These are phyloP conservation scores for Andrena marginata DNA, from an alignment of 2,888 invertebrate species.

Conservation along the genomic window DNA sequence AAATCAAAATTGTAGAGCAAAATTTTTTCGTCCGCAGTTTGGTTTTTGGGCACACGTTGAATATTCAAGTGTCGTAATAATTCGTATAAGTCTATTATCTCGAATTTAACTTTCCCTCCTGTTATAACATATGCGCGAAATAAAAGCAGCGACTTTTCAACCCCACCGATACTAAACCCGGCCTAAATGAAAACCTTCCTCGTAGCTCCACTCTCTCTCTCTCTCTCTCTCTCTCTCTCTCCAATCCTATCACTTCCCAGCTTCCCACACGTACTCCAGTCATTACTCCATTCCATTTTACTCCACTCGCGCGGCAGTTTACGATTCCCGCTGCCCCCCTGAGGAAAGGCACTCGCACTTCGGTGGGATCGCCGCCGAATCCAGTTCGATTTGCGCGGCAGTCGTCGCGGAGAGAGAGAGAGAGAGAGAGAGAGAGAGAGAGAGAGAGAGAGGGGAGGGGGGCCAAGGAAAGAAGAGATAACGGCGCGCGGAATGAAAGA, in stretches of 20 bases:
- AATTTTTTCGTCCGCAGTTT: no score
- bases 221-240: no score
- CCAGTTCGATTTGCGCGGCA: not conserved
- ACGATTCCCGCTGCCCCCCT: not conserved
- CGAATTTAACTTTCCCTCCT: no score
- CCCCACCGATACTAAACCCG: not conserved
- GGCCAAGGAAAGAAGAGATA: slow-evolving; percentile 10
- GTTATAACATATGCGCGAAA: no score
- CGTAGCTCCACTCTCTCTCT: not conserved
- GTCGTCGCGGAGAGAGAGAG: not conserved
- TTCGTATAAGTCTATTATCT: no score
- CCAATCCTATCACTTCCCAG: not conserved
- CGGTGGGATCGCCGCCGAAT: not conserved
- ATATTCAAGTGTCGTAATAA: no score
- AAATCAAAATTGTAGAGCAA: no score
- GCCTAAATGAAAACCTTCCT: not conserved
- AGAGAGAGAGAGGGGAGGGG: not conserved
- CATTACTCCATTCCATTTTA: not conserved
- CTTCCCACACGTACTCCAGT: not conserved
- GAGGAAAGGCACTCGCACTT: not conserved
- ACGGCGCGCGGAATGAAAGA: slow-evolving; percentile 25
- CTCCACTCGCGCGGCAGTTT: not conserved
- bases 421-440: not conserved
- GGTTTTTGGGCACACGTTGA: no score
- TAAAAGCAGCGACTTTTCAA: not conserved